Conservation (phyloP, 2,888 invertebrate species). For the Fragum whitleyi region DNA sequence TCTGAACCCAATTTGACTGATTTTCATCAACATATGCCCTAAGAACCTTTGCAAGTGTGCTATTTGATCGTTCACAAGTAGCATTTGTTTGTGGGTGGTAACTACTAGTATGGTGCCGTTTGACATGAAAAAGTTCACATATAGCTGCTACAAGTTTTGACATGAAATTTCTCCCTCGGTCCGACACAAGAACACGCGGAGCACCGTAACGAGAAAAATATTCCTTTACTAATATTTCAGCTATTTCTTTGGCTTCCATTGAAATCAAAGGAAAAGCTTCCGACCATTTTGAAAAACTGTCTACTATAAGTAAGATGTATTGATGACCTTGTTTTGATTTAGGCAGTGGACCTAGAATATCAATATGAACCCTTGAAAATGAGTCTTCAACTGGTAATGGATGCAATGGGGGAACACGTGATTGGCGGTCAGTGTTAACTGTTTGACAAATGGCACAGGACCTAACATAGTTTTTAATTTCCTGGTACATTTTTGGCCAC, state of each 20-base stretch:
- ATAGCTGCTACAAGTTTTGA: too few relatives aligned
- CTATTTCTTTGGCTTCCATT: conserved; percentile 55
- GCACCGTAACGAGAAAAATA: conserved; percentile 56
- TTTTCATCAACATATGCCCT: too few relatives aligned
- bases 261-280: conserved; percentile 47
- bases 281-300: too few relatives aligned
- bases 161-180: too few relatives aligned
- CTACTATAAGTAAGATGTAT: too few relatives aligned
- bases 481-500: too few relatives aligned
- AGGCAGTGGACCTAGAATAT: conserved; percentile 23
- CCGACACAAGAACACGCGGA: conserved; percentile 44
- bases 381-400: too few relatives aligned
- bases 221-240: conserved; percentile 48
- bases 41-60: conserved; percentile 41
- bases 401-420: conserved; percentile 31
- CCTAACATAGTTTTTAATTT: conserved; percentile 22
- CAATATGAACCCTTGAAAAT: too few relatives aligned
- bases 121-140: conserved; percentile 59
- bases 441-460: conserved; percentile 44
- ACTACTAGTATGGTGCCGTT: conserved; percentile 37
- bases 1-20: too few relatives aligned
- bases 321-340: conserved; percentile 37
- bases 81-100: conserved; percentile 60
- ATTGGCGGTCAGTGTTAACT: not conserved
- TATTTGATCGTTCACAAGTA: conserved; percentile 41